Base-by-base conservation (phyloP, 2,113 vertebrate genomes). In the Otolemur garnettii region DNA sequence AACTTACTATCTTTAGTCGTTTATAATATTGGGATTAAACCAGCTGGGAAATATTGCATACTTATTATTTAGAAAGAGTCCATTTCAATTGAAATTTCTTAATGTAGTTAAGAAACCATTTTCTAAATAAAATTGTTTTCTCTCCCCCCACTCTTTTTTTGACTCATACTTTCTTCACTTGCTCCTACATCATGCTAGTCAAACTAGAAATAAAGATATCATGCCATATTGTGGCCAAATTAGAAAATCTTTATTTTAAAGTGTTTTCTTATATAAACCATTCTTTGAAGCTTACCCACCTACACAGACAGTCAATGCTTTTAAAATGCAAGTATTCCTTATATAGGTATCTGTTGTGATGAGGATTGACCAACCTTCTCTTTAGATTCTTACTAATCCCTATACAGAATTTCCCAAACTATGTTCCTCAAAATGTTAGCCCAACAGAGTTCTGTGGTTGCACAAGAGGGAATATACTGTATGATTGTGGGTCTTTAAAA, bases 211-310 rank as follows among this genome's bases (percentile, higher is more conserved):
- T 77, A 87, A 89, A 92, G 11, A 80, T 19, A 68, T 42, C 14
- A 64, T 80, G n/a, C 21, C 74, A 7, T 74, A 59, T 69, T 59
- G 45, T 93, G 84, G 4, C 33, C 81, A 93, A 84, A 55, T 92
- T 90, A 92, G 87, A 57, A 94, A 55, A n/a, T 79, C 4, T 79
- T 77, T 96, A 35, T 91, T 89, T 93, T 71, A 64, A 83, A 84
- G 21, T 12, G 22, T 74, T 92, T 93, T 81, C 60, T 64, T 62
- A 0, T 78, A 26, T 78, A 69, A 95, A 12, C 4, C 12, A 50
- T 35, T 92, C 18, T 94, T 82, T 91, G 77, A 85, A 60, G 33
- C 8, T 77, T 66, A 7, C 72, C 38, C 6, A 38, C 64, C 26
- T 86, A 91, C 57, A 87, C 7, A 88, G 33, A n/a, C 33, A 9